Evolutionary conservation across 2,797 vertebrate species (phyloP), one percentile per base, ranked within the genome.

Genomic region (Danio kyathit): DNA sequence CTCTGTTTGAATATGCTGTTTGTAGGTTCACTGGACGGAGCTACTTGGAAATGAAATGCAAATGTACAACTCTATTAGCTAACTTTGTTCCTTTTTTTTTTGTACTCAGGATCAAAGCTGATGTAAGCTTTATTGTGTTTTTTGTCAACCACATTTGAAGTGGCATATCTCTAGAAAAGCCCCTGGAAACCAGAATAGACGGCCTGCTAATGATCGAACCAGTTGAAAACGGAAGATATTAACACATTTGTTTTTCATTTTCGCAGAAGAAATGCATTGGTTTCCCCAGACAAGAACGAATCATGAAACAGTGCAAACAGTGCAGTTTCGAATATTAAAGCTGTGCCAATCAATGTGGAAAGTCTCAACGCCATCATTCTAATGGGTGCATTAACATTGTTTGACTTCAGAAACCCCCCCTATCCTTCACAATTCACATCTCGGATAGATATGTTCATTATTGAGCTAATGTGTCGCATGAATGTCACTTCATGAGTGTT

Each of bases 371-470:
- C 19, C 48, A 9, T 54, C 60, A 52, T 73, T 57, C 71, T 81
- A 84, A 84, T 79, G 74, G 64, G 52, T 81, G 56, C 74, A 60
- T 76, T 83, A 83, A 83, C 78, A 56, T 72, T 76, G 79, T 85
- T 85, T 87, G 81, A 73, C 65, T 79, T 76, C 14, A 10, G 56
- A 77, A 74, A 60, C 74, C 56, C 70, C 40, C 71, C 21, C 59
- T 69, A 12, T 52, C 46, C 71, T 69, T 49, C 5, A 40, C 10
- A 40, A 44, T 63, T n/a, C 11, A 16, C 0, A 5, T 61, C 63
- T 46, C 75, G 29, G 63, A 59, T 46, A 59, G 9, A 43, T 8
- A 66, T 59, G 75, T 46, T 29, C 46, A 21, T 61, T 79, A 71
- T 51, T 79, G 56, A 57, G 40, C 29, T 79, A 71, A 70, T 78